These are phyloP conservation scores for Deilephila porcellus DNA, from an alignment of 2,888 invertebrate genomes.

Conservation along the genomic window DNA sequence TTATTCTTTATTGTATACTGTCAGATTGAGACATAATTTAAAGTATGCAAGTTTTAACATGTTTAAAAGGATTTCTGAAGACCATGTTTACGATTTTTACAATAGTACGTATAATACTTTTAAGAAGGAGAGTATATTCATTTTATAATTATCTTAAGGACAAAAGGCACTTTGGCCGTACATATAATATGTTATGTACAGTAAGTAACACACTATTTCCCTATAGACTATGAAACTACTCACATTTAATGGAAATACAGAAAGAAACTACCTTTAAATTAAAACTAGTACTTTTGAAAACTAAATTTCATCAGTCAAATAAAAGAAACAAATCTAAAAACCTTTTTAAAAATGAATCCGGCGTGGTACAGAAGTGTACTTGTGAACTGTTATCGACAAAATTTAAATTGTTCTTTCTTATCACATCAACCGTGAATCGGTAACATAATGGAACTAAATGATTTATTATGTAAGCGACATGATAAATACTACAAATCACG, in stretches of 20 bases:
- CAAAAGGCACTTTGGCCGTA: no score
- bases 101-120: background rate
- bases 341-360: background rate
- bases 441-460: constrained; percentile 15
- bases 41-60: no score
- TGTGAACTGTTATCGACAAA: background rate
- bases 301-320: no score
- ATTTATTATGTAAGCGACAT: constrained; percentile 12
- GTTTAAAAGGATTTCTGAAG: no score
- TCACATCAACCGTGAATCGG: background rate
- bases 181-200: no score
- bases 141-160: background rate
- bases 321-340: no score
- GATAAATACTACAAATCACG: constrained; percentile 23
- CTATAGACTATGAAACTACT: background rate
- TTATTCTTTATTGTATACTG: no score
- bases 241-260: background rate
- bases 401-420: constrained; percentile 17
- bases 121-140: background rate
- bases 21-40: no score
- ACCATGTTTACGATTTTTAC: background rate
- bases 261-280: background rate
- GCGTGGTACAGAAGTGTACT: background rate
- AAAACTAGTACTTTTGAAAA: no score
- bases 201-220: background rate